Percentiles rank a stretch among this genome's conserved stretches.
Evolutionary conservation across 2,888 invertebrate species (phyloP).

Genomic region (Acronicta psi): DNA sequence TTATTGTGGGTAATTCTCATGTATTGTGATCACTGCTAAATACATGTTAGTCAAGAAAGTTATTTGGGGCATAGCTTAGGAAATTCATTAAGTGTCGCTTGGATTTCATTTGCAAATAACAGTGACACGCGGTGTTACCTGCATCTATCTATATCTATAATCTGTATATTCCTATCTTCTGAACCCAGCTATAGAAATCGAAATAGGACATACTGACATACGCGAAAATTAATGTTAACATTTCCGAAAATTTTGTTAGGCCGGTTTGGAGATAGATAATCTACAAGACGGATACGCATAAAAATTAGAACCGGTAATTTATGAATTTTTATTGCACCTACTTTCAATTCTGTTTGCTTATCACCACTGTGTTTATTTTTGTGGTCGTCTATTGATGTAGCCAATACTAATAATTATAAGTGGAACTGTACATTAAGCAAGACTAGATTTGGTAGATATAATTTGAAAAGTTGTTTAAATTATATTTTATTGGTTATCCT

Average conservation of each 20-base stretch:
- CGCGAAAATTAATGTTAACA: too few relatives aligned
- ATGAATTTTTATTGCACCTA: slow-evolving; percentile 26
- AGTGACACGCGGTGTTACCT: too few relatives aligned
- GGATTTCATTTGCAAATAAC: slow-evolving; percentile 30
- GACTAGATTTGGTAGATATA: background rate
- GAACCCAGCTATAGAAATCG: too few relatives aligned
- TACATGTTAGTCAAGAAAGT: slow-evolving; percentile 43
- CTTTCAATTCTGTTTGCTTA: slow-evolving; percentile 10
- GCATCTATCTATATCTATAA: too few relatives aligned
- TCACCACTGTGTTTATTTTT: slow-evolving; percentile 20
- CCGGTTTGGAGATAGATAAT: too few relatives aligned
- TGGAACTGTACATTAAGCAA: background rate
- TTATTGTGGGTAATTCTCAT: slow-evolving; percentile 11
- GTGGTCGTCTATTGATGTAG: slow-evolving; percentile 10
- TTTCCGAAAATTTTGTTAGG: too few relatives aligned
- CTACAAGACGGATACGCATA: too few relatives aligned
- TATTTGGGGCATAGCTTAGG: slow-evolving; percentile 13
- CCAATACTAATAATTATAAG: slow-evolving; percentile 19
- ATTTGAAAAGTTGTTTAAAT: too few relatives aligned
- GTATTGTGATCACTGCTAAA: slow-evolving; percentile 25
- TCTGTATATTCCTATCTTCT: too few relatives aligned
- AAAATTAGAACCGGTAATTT: too few relatives aligned
- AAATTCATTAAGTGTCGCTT: slow-evolving; percentile 26
- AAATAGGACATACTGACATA: too few relatives aligned
- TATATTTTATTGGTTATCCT: too few relatives aligned